These are phyloP conservation scores for Bungarus multicinctus DNA, from an alignment of 2,113 vertebrate species.

Conservation along the genomic window DNA sequence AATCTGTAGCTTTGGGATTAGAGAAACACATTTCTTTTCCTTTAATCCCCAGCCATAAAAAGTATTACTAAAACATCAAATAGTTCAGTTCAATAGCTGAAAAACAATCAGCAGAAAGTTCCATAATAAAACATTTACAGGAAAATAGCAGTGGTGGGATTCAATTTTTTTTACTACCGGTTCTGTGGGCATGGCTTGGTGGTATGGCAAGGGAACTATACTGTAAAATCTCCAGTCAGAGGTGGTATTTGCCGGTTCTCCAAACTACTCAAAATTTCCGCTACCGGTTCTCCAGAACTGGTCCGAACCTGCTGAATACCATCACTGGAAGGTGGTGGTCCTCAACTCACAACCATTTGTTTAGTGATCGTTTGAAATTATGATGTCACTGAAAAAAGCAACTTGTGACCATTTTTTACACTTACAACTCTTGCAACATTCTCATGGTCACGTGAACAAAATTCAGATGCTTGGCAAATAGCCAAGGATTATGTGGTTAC, in stretches of 20 bases:
- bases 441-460: background rate
- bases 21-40: background rate
- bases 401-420: background rate
- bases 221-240: too few species aligned
- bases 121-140: background rate
- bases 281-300: too few species aligned
- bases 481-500: background rate
- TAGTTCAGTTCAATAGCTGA: background rate
- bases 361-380: background rate
- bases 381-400: background rate
- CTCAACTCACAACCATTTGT: background rate
- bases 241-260: too few species aligned
- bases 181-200: too few species aligned
- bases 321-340: background rate
- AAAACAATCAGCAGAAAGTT: background rate
- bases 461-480: background rate
- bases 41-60: background rate
- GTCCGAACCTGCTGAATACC: too few species aligned
- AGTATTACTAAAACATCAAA: background rate
- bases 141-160: background rate
- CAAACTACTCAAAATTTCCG: too few species aligned
- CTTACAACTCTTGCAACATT: background rate
- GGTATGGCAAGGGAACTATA: too few species aligned
- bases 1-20: background rate
- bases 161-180: too few species aligned